Conservation (phyloP, 2,888 invertebrate genomes). For the Arge pagana region DNA sequence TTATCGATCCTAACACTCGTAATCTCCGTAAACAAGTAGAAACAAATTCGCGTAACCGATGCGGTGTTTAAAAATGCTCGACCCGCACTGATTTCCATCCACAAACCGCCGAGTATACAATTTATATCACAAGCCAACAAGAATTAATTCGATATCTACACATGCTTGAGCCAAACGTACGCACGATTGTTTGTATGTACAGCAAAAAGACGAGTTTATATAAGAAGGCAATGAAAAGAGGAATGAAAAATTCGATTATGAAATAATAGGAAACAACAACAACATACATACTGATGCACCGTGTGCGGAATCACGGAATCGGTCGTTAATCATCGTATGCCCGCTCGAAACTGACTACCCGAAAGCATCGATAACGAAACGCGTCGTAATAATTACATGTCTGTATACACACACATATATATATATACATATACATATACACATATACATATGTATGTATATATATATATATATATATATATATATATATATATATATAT, state of each 20-base stretch:
- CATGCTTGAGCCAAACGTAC: constrained; percentile 37
- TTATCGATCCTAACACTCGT: too few relatives aligned
- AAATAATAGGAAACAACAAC: too few relatives aligned
- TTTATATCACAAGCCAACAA: constrained; percentile 38
- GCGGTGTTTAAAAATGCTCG: constrained; percentile 3
- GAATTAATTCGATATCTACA: constrained; percentile 36
- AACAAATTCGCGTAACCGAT: too few relatives aligned
- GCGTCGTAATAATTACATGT: too few relatives aligned
- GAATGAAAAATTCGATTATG: neutral
- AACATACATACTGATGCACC: too few relatives aligned
- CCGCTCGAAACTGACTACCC: too few relatives aligned
- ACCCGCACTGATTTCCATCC: constrained; percentile 21
- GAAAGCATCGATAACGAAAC: too few relatives aligned
- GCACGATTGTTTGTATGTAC: constrained; percentile 15
- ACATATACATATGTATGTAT: constrained; percentile 7
- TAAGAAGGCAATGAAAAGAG: neutral
- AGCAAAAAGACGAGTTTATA: neutral
- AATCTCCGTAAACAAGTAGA: too few relatives aligned
- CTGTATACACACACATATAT: neutral
- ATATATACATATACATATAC: neutral
- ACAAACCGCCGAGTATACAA: constrained; percentile 25
- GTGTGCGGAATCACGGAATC: too few relatives aligned
- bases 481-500: constrained; percentile 17
- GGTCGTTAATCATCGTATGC: too few relatives aligned
- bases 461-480: constrained; percentile 20